These are phyloP conservation scores for Scomberomorus guttatus DNA, from an alignment of 2,797 vertebrate species.

Conservation along the genomic window DNA sequence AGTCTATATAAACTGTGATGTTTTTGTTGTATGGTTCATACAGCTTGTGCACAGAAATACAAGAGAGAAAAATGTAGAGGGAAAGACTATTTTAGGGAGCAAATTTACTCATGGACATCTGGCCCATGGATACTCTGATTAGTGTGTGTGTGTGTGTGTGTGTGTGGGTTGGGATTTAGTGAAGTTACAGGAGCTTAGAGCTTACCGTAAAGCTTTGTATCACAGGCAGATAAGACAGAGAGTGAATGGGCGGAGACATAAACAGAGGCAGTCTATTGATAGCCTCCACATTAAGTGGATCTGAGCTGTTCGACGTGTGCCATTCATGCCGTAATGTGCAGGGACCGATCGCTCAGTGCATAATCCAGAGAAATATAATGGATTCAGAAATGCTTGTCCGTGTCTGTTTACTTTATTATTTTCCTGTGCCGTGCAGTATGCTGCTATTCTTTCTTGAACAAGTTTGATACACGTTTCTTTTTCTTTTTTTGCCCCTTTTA, in stretches of 20 bases:
- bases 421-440: background rate
- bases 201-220: constrained; percentile 74
- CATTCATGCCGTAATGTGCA: constrained; percentile 16
- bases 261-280: constrained; percentile 52
- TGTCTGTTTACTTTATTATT: background rate
- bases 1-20: background rate
- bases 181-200: constrained; percentile 74
- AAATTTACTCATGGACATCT: constrained; percentile 66
- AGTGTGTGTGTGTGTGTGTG: constrained; percentile 35
- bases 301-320: constrained; percentile 34
- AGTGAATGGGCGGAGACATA: constrained; percentile 59
- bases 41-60: constrained; percentile 10
- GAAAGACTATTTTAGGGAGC: constrained; percentile 45
- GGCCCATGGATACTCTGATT: constrained; percentile 41
- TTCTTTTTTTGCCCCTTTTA: background rate
- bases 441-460: background rate
- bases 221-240: constrained; percentile 59
- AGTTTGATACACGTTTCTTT: background rate
- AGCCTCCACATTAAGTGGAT: constrained; percentile 58
- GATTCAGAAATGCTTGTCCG: background rate
- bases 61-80: constrained; percentile 18
- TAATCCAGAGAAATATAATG: constrained; percentile 38
- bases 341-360: background rate
- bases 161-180: constrained; percentile 59
- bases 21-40: background rate